A percentile compares a stretch with the other conserved stretches of the same genome.
Conservation (phyloP, 2,888 invertebrate species). For the Torymus tubicola region DNA sequence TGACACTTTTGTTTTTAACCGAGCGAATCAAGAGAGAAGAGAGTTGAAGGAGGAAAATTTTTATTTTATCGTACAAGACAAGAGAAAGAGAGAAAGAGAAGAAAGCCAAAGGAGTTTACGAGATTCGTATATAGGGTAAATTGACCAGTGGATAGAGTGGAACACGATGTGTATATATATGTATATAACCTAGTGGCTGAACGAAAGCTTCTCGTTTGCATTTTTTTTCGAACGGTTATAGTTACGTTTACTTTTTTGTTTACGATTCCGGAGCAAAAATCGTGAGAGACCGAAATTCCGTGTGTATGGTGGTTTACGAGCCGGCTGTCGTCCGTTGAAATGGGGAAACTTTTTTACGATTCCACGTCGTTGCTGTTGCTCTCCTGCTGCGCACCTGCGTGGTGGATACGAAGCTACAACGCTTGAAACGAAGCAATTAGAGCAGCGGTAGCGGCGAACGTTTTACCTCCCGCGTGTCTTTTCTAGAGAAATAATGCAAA, state of each 20-base stretch:
- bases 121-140: slow-evolving; percentile 32
- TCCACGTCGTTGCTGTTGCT: no score
- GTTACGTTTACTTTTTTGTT: not conserved
- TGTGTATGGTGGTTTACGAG: not conserved
- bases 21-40: no score
- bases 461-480: not conserved
- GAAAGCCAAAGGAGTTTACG: not conserved
- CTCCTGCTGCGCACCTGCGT: no score
- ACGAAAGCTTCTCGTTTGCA: not conserved
- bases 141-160: slow-evolving; percentile 27
- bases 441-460: not conserved
- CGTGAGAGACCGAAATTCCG: slow-evolving; percentile 4
- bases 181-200: slow-evolving; percentile 1
- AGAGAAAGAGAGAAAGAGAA: not conserved
- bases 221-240: not conserved
- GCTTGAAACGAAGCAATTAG: slow-evolving; percentile 15
- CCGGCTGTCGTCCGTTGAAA: no score
- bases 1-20: no score
- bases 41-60: not conserved
- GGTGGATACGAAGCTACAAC: no score
- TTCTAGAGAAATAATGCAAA: no score
- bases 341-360: no score
- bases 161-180: not conserved
- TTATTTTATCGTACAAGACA: not conserved
- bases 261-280: not conserved